Evolutionary conservation across 2,888 invertebrate genomes (phyloP).

Genomic region (Villa cingulata): DNA sequence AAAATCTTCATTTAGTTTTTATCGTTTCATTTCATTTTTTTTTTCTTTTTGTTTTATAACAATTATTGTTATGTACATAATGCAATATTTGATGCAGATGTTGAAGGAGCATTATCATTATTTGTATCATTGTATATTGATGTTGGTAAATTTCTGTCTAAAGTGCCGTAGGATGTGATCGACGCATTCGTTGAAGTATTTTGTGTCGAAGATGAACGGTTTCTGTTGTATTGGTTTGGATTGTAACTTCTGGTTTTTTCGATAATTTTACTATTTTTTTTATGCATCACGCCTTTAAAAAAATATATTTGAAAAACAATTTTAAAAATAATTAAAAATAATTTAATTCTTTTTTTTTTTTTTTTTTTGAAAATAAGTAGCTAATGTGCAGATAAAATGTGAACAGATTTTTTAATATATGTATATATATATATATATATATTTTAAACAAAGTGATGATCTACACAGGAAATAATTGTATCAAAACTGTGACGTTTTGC

Average conservation of each 20-base stretch:
- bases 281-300: constrained; percentile 42
- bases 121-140: constrained; percentile 1
- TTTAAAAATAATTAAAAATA: no score
- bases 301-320: no score
- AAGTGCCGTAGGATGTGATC: constrained; percentile 26
- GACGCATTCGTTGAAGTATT: constrained; percentile 22
- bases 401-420: no score
- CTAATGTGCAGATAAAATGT: no score
- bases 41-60: not conserved
- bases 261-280: constrained; percentile 24
- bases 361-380: no score
- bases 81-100: constrained; percentile 9
- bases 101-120: constrained; percentile 4
- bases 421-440: no score
- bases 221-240: constrained; percentile 22
- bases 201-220: constrained; percentile 17
- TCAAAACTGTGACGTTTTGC: no score
- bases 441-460: no score
- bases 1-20: no score
- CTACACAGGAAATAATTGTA: no score
- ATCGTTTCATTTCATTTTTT: no score
- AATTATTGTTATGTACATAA: constrained; percentile 5
- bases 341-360: no score
- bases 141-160: constrained; percentile 14
- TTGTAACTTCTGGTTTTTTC: constrained; percentile 12